These are phyloP conservation scores for Pseudochromis fuscus DNA, from an alignment of 2,797 vertebrate species.

Conservation along the genomic window DNA sequence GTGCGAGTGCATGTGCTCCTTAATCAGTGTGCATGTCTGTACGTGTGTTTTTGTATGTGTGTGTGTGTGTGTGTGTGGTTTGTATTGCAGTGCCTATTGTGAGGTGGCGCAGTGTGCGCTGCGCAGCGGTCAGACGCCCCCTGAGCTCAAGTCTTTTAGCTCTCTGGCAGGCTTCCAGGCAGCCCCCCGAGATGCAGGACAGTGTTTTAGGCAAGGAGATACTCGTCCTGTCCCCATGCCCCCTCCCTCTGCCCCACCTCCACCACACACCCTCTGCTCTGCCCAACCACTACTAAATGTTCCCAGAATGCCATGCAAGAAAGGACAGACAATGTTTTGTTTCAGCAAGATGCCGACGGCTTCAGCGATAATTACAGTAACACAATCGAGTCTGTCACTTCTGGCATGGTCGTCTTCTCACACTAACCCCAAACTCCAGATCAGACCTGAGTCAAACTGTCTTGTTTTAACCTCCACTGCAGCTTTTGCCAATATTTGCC, in stretches of 20 bases:
- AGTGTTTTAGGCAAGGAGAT: slow-evolving; percentile 90
- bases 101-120: slow-evolving; percentile 88
- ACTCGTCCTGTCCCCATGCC: slow-evolving; percentile 68
- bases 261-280: slow-evolving; percentile 70
- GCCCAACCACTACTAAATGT: slow-evolving; percentile 59
- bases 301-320: slow-evolving; percentile 64
- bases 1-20: slow-evolving; percentile 50
- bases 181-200: slow-evolving; percentile 88
- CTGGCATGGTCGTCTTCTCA: slow-evolving; percentile 57
- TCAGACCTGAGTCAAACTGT: slow-evolving; percentile 53
- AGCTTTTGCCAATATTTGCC: slow-evolving; percentile 13
- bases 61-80: slow-evolving; percentile 79
- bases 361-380: slow-evolving; percentile 17
- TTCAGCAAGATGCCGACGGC: slow-evolving; percentile 19
- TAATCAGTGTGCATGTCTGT: slow-evolving; percentile 72
- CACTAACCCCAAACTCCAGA: slow-evolving; percentile 61
- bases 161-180: slow-evolving; percentile 89
- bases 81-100: slow-evolving; percentile 90
- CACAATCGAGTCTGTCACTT: slow-evolving; percentile 49
- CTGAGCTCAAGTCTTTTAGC: slow-evolving; percentile 90
- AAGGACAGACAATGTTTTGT: slow-evolving; percentile 51
- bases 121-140: slow-evolving; percentile 87
- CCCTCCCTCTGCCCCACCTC: slow-evolving; percentile 56
- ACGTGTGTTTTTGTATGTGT: slow-evolving; percentile 64
- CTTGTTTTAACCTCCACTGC: slow-evolving; percentile 34